Conservation (phyloP, 2,888 invertebrate species). For the Acleris laterana region DNA sequence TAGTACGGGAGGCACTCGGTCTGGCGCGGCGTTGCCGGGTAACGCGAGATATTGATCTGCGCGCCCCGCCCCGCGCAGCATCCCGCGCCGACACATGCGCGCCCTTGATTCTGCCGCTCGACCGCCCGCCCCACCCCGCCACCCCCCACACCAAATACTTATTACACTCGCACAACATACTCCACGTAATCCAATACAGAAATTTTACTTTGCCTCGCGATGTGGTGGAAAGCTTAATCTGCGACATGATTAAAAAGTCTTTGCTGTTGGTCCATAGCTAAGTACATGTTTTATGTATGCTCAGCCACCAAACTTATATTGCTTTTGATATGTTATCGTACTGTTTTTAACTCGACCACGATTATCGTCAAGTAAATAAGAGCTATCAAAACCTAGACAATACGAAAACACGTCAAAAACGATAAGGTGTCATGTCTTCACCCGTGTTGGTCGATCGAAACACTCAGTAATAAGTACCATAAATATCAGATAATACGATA, state of each 20-base stretch:
- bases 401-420: too few species aligned
- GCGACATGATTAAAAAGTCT: constrained; percentile 35
- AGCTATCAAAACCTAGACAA: too few species aligned
- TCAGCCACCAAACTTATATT: too few species aligned
- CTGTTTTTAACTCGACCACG: too few species aligned
- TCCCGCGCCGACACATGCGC: constrained; percentile 63
- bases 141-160: constrained; percentile 69
- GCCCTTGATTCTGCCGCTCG: constrained; percentile 38
- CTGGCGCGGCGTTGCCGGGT: constrained; percentile 86
- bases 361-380: too few species aligned
- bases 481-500: too few species aligned
- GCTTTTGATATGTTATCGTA: too few species aligned
- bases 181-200: constrained; percentile 78
- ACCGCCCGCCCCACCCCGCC: constrained; percentile 42
- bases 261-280: constrained; percentile 20
- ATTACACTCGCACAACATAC: constrained; percentile 81
- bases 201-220: constrained; percentile 70
- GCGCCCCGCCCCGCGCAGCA: constrained; percentile 71
- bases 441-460: too few species aligned
- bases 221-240: constrained; percentile 39
- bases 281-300: too few species aligned
- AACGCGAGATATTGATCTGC: constrained; percentile 83
- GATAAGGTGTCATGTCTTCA: too few species aligned
- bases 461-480: too few species aligned
- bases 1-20: constrained; percentile 86